Evolutionary conservation across 1,140 invertebrate genomes (phyloP).

Genomic region (Sesamia nonagrioides): DNA sequence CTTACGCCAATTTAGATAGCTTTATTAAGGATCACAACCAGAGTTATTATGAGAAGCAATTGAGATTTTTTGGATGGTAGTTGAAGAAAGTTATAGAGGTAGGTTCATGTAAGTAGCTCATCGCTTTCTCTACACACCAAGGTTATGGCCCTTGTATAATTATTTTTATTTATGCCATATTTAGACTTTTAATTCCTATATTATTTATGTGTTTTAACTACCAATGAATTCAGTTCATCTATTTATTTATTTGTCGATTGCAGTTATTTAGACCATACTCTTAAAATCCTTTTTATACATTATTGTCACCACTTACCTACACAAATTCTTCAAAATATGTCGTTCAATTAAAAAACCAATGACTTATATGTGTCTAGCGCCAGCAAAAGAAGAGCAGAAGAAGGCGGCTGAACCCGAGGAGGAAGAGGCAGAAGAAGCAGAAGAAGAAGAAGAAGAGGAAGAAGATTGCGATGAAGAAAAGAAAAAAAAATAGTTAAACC

Average conservation of each 20-base stretch:
- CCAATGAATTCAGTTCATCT: background rate
- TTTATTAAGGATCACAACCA: slow-evolving; percentile 43
- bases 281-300: background rate
- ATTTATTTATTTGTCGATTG: background rate
- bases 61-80: slow-evolving; percentile 52
- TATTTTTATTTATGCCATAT: slow-evolving; percentile 10
- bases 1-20: slow-evolving; percentile 53
- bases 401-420: slow-evolving; percentile 20
- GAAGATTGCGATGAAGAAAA: slow-evolving; percentile 72
- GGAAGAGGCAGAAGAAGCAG: slow-evolving; percentile 28
- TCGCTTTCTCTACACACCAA: slow-evolving; percentile 33
- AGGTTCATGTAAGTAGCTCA: slow-evolving; percentile 44
- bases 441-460: slow-evolving; percentile 65
- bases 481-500: slow-evolving; percentile 45
- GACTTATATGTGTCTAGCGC: slow-evolving; percentile 5
- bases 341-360: background rate
- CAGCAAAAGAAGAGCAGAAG: slow-evolving; percentile 32
- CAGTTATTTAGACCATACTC: background rate
- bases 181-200: background rate
- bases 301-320: background rate
- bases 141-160: background rate
- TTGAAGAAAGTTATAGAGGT: slow-evolving; percentile 37
- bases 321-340: background rate
- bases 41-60: slow-evolving; percentile 30
- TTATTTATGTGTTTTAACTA: background rate